These are phyloP conservation scores for Pseudorasbora parva DNA, from an alignment of 2,113 vertebrate species.

Conservation along the genomic window DNA sequence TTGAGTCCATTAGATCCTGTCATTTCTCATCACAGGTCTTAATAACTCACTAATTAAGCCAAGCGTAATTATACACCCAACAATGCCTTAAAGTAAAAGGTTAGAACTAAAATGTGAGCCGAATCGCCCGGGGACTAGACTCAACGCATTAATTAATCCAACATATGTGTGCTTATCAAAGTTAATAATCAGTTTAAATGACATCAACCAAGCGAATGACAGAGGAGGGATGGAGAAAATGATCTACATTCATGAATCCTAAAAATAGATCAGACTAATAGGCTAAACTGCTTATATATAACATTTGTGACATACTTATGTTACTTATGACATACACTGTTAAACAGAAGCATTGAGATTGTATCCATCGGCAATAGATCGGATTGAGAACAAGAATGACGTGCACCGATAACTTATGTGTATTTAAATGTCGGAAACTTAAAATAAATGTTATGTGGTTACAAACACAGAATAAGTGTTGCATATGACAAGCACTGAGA, in stretches of 20 bases:
- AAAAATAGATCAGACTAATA: conserved; percentile 21
- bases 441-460: no score
- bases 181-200: conserved; percentile 67
- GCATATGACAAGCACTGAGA: no score
- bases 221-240: neutral
- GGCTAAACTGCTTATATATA: neutral
- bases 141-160: conserved; percentile 71
- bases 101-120: conserved; percentile 62
- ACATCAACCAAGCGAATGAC: conserved; percentile 34
- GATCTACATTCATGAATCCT: conserved; percentile 10
- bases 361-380: neutral
- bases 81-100: conserved; percentile 68
- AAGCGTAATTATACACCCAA: conserved; percentile 66
- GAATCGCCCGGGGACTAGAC: conserved; percentile 61
- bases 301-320: neutral
- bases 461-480: no score
- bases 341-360: neutral
- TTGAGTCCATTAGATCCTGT: conserved; percentile 44
- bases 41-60: conserved; percentile 67
- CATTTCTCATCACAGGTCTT: conserved; percentile 63
- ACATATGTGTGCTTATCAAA: conserved; percentile 66
- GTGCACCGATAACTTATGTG: neutral
- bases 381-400: neutral
- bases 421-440: no score
- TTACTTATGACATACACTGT: no score